Base-by-base conservation (phyloP, 2,797 vertebrate genomes). In the Onychomys arenicola region DNA sequence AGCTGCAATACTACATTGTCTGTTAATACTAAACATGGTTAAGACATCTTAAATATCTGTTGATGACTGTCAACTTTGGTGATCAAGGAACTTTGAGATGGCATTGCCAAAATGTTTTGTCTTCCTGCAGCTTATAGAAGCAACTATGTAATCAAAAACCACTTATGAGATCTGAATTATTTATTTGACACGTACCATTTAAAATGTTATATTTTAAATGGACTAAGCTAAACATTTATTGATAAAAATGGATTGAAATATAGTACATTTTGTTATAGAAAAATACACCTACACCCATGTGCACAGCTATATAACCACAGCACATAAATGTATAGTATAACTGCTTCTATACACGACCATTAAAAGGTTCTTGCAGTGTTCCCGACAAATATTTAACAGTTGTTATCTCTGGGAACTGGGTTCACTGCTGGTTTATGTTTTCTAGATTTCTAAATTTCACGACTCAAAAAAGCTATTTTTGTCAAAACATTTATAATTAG, bases 141-240 rank as follows among this genome's bases (percentile, higher is more conserved):
- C 69, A 96, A 83, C 65, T 67, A 37, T 85, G 89, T 93, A 77
- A 89, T 40, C 5, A 87, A 55, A 87, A 96, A 91, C 6, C 25
- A 49, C n/a, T 89, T 76, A 37, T 89, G 84, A 67, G 77, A 91
- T 46, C 34, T 92, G 55, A 83, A 80, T 83, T 43, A 61, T 27
- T 59, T 73, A 65, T 29, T 89, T 59, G 29, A 84, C 32, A 19
- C 43, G 11, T 25, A 27, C 34, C 78, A 59, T 65, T 32, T 61
- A 59, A 59, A 59, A 82, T 82, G 21, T 32, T 63, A 46, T 63
- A 63, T 32, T 63, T 61, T 84, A 84, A 63, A 43, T 4, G 23
- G 14, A 63, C 16, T 29, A 84, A 84, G 40, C 13, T 32, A 19
- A 83, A 63, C 9, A 83, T 9, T 19, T 27, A 43, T 43, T 37